A percentile compares a stretch with the other conserved stretches of the same genome.
Evolutionary conservation across 2,113 vertebrate species (phyloP).

Genomic region (Galbula dea): DNA sequence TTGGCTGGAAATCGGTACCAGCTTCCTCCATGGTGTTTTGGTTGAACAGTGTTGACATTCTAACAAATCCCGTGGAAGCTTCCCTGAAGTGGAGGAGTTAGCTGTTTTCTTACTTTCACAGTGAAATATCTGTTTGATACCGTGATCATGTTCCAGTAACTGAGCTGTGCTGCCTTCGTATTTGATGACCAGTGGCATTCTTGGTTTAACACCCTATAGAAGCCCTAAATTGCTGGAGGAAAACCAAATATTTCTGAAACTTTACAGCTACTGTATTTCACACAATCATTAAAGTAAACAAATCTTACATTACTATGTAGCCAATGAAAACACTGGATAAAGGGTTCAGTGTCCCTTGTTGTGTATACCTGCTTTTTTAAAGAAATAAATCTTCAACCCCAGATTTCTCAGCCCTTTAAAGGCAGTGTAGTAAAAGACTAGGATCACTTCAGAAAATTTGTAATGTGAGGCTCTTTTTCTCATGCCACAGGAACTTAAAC

Average conservation of each 20-base stretch:
- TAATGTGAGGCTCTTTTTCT: slow-evolving; percentile 21
- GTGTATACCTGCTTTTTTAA: slow-evolving; percentile 37
- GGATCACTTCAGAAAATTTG: slow-evolving; percentile 57
- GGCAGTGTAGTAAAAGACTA: slow-evolving; percentile 27
- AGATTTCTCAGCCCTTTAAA: slow-evolving; percentile 33
- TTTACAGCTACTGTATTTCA: slow-evolving; percentile 73
- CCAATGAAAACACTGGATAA: slow-evolving; percentile 70
- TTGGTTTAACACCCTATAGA: slow-evolving; percentile 73
- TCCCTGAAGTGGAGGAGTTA: slow-evolving; percentile 73
- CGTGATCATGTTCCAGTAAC: slow-evolving; percentile 49
- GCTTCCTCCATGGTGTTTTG: slow-evolving; percentile 79
- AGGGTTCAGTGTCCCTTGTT: slow-evolving; percentile 74
- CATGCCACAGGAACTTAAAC: slow-evolving; percentile 27
- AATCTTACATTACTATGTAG: slow-evolving; percentile 63
- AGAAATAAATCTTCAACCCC: slow-evolving; percentile 52
- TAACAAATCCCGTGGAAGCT: slow-evolving; percentile 80
- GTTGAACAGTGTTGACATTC: slow-evolving; percentile 81
- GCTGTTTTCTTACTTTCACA: slow-evolving; percentile 71
- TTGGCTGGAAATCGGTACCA: slow-evolving; percentile 77
- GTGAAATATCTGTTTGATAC: slow-evolving; percentile 71
- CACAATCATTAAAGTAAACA: slow-evolving; percentile 74
- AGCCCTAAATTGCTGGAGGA: slow-evolving; percentile 64
- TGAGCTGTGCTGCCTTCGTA: not conserved
- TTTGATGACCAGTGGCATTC: slow-evolving; percentile 73
- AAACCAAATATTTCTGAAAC: slow-evolving; percentile 72